A percentile compares a stretch with the other conserved stretches of the same genome.
Conservation (phyloP, 1,140 invertebrate species). For the Drosophila miranda region DNA sequence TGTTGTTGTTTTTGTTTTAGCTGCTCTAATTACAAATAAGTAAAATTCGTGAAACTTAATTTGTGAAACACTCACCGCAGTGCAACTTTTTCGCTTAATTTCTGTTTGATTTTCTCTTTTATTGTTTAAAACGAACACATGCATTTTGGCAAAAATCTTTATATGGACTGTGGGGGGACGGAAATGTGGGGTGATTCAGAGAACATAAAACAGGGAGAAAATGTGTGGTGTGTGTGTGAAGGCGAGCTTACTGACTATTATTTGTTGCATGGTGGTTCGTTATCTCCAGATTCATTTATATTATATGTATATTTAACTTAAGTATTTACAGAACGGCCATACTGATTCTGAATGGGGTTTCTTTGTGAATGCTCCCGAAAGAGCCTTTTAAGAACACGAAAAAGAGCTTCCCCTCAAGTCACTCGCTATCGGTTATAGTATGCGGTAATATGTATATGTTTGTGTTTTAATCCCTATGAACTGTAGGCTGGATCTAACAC, state of each 20-base stretch:
- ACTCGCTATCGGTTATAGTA: slow-evolving; percentile 20
- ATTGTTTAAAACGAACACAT: slow-evolving; percentile 74
- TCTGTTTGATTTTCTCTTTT: slow-evolving; percentile 42
- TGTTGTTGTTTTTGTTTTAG: slow-evolving; percentile 26
- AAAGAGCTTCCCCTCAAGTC: slow-evolving; percentile 30
- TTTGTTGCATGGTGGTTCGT: slow-evolving; percentile 65
- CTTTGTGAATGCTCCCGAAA: too few species aligned
- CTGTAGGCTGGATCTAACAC: slow-evolving; percentile 42
- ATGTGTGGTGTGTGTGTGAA: slow-evolving; percentile 34
- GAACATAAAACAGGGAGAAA: slow-evolving; percentile 15
- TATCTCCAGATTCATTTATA: slow-evolving; percentile 20
- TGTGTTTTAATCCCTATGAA: slow-evolving; percentile 20
- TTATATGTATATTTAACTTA: slow-evolving; percentile 57
- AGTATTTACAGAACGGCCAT: slow-evolving; percentile 70
- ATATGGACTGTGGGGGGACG: slow-evolving; percentile 32
- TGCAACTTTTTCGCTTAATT: too few species aligned
- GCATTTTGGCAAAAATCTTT: slow-evolving; percentile 68
- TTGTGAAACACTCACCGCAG: slow-evolving; percentile 53
- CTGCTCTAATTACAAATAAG: slow-evolving; percentile 65
- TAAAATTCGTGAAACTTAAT: slow-evolving; percentile 70
- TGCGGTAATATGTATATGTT: slow-evolving; percentile 6
- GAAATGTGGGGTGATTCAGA: slow-evolving; percentile 35
- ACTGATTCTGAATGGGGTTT: slow-evolving; percentile 26
- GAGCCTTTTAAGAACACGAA: slow-evolving; percentile 25
- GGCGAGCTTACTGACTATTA: slow-evolving; percentile 69